Base-by-base conservation (phyloP, 2,113 vertebrate genomes). In the Piaya cayana region DNA sequence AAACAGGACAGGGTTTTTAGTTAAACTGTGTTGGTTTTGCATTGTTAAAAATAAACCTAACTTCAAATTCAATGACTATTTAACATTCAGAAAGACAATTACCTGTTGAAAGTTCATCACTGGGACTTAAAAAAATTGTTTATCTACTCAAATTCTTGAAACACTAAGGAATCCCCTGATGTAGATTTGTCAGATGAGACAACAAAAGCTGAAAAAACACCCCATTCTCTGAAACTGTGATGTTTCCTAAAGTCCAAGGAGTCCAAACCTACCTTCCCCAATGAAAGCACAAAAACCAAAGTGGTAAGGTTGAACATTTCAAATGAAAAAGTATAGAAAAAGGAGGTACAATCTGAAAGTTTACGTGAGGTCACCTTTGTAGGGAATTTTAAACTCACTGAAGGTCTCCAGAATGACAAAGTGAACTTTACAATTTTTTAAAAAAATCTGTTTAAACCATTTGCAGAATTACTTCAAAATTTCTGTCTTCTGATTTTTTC, bases 81-180 rank as follows among this genome's bases (percentile, higher is more conserved):
- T 50, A 94, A 86, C 58, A 79, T 69, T 72, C 69, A 37, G 60
- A 94, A 93, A 56, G 34, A 47, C 32, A 80, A 39, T 8, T 49
- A 16, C 43, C 49, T 82, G 52, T 39, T 84, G 23, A 71, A 84
- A 92, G 74, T 79, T 92, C 74, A 91, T 13, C 53, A 60, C 36
- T 5, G 2, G 32, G 19, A 75, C 43, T 86, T 79, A 0, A 82
- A 85, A 89, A 76, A 85, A 79, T 75, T 93, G 70, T 82, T 96
- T 91, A 93, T 25, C 53, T 74, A 85, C 79, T 72, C 76, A 45
- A 87, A 93, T 91, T 94, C 53, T 36, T 82, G n/a, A 60, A 87
- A 87, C 8, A 58, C 25, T 21, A 64, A 75, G 27, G 18, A 89
- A 16, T 58, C 34, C 49, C 49, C 90, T 71, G 79, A 64, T 4